Evolutionary conservation across 2,888 invertebrate genomes (phyloP), one percentile per base, ranked within the genome.

Genomic region (Drosophila flavopinicola): DNA sequence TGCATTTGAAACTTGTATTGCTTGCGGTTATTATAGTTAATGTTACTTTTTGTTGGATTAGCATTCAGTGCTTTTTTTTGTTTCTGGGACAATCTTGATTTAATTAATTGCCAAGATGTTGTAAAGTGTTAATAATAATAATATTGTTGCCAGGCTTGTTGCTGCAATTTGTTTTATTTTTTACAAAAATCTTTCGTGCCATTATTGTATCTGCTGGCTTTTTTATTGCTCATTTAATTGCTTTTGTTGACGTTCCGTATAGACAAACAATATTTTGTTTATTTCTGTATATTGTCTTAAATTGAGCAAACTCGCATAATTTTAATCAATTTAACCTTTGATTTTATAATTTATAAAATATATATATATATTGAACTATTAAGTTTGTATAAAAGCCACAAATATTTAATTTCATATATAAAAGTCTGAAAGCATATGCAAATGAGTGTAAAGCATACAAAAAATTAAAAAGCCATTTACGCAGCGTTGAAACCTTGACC

Each of bases 71-170:
- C n/a, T n/a, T n/a, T n/a, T n/a, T n/a, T 39, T 32, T 53, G 39
- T 7, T 7, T 51, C 41, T 37, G 9, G 15, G n/a, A 13, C 24
- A 52, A 51, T 68, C 73, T 73, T 70, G 67, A 47, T 57, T 79
- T 85, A 83, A 83, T 85, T 83, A 76, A 79, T 84, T 75, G 68
- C 75, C 75, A 57, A 63, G 54, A 57, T 80, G 79, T 68, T 76
- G 85, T 79, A 74, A 83, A 80, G 58, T 74, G 67, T 67, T 84
- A 73, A 82, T 65, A 68, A 78, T 75, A 59, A 54, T 60, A 59
- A 52, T 51, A 64, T 45, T 63, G 44, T 52, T 41, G 29, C 10
- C 42, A 37, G 24, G 17, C 23, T 49, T 42, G 24, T 78, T 57
- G 29, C 30, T 45, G 24, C 6, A 6, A 54, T 38, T 70, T 63